Conservation (phyloP, 2,113 vertebrate species). For the Pitta sordida region DNA sequence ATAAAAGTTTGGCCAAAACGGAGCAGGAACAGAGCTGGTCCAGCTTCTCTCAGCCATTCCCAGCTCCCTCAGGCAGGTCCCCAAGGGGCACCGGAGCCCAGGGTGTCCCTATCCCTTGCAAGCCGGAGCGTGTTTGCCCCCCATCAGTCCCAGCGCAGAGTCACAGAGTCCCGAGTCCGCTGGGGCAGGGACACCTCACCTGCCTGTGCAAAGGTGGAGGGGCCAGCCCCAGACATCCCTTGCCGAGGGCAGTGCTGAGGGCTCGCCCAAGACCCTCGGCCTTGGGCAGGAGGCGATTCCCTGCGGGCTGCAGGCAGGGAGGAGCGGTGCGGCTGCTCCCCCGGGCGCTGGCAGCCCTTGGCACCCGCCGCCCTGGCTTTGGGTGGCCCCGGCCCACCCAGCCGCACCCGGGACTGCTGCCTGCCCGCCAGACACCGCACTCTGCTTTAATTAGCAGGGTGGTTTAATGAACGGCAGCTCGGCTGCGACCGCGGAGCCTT, state of each 20-base stretch:
- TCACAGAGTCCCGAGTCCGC: accelerated
- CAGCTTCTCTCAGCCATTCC: neutral
- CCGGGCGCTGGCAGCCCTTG: neutral
- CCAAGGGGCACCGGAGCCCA: neutral
- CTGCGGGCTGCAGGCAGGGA: neutral
- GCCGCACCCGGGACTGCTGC: neutral
- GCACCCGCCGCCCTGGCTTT: neutral
- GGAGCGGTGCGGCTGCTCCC: neutral
- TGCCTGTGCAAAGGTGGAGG: accelerated
- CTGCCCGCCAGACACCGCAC: neutral
- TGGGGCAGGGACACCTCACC: neutral
- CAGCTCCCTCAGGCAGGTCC: neutral
- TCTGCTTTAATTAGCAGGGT: neutral
- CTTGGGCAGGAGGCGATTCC: accelerated
- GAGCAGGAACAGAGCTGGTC: neutral
- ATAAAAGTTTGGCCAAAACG: accelerated
- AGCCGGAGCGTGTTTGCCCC: accelerated
- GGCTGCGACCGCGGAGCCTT: neutral
- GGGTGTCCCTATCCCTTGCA: neutral
- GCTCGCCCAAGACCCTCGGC: accelerated
- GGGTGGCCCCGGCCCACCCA: neutral
- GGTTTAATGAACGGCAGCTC: neutral
- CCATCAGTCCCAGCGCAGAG: neutral
- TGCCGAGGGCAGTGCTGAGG: accelerated
- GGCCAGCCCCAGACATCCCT: neutral